phyloP scores from a whole-genome alignment of 2,113 vertebrate genomes.

The Epinephelus cyanopodus region DNA sequence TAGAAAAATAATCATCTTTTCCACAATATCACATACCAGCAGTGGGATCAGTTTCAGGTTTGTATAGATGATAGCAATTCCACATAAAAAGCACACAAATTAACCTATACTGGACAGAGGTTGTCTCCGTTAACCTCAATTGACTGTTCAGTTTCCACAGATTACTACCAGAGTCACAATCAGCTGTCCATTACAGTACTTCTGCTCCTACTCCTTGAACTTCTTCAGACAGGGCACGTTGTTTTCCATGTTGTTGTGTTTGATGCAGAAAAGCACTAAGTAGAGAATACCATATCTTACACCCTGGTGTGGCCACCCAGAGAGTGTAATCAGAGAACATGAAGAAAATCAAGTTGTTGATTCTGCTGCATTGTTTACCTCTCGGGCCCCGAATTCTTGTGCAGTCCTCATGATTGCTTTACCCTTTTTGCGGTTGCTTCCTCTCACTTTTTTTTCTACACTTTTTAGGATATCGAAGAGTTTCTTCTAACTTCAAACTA shows the following conservation, averaged over 20 bases:
- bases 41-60: too few relatives aligned
- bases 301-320: neutral
- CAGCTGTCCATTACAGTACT: too few relatives aligned
- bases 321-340: neutral
- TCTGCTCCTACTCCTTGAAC: too few relatives aligned
- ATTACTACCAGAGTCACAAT: too few relatives aligned
- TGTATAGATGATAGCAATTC: too few relatives aligned
- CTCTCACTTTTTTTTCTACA: constrained; percentile 1
- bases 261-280: neutral
- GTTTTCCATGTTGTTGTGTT: neutral
- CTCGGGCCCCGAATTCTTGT: neutral
- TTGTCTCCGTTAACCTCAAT: too few relatives aligned
- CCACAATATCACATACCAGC: too few relatives aligned
- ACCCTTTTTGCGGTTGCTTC: neutral
- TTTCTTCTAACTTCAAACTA: neutral
- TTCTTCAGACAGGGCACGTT: neutral
- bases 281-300: neutral
- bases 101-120: too few relatives aligned
- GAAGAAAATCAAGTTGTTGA: constrained; percentile 5
- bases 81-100: too few relatives aligned
- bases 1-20: too few relatives aligned
- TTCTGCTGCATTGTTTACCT: neutral
- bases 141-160: too few relatives aligned
- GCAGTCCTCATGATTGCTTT: neutral
- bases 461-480: neutral